Base-by-base conservation (phyloP, 2,888 invertebrate species). In the Calliphora vomitoria region DNA sequence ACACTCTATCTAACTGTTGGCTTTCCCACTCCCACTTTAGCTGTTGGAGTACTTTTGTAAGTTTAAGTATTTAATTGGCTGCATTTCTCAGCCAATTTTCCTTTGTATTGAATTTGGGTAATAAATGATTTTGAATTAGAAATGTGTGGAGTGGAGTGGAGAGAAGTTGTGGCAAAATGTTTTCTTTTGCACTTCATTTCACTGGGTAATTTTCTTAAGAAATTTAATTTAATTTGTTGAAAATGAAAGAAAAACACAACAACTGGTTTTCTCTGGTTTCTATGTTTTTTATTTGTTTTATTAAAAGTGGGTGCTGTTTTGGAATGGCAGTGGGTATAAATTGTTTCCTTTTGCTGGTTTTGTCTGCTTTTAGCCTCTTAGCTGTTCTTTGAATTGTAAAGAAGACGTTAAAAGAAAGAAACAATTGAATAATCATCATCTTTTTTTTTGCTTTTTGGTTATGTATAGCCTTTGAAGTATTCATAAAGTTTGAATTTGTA, bases 1-100 rank as follows among this genome's bases (percentile, higher is more conserved):
- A 18, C 55, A 2, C 13, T 66, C 31, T 35, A 31, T 11, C n/a
- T 60, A 1, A 0, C n/a, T n/a, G 1, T 25, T n/a, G n/a, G 20
- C 68, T 25, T 3, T 6, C 64, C 15, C 68, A 11, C 10, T 6
- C 15, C 1, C 31, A 11, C n/a, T 38, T 38, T 18, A 8, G 15
- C 6, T n/a, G 35, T 78, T 66, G 18, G 47, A 62, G 55, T 58
- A 85, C 11, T 58, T 79, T 85, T 79, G 79, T 87, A 79, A 82
- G 87, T 89, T 89, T 89, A 89, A 89, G 89, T 88, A 89, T 89
- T 89, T 90, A 89, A 90, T 90, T 90, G 90, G 89, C 89, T 89
- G 87, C 88, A 89, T 89, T 87, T 88, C 87, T 84, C 84, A 85
- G 88, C 84, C 82, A 86, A 86, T 83, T 88, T 84, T 82, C 35